phyloP scores from a whole-genome alignment of 2,113 vertebrate species.

The Nyctibius bracteatus region DNA sequence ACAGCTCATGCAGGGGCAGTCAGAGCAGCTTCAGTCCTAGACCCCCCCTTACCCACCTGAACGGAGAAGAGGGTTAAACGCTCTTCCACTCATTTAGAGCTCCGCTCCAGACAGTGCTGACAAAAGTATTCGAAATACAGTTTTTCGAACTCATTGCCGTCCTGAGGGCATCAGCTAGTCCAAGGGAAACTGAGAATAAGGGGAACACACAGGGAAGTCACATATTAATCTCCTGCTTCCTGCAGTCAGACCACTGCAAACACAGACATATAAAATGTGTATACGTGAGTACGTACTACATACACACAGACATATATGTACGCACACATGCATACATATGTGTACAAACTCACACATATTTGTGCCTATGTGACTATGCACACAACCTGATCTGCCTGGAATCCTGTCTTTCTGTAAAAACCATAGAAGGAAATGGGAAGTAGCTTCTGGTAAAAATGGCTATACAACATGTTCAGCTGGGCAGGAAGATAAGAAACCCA shows the following conservation, averaged over 20 bases:
- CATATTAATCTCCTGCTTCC: not conserved
- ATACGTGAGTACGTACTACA: not conserved
- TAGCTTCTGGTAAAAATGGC: not conserved
- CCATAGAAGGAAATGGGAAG: not conserved
- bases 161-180: fast-evolving
- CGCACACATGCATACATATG: fast-evolving
- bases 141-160: not conserved
- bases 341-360: not conserved
- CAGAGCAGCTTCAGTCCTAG: not conserved
- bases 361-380: not conserved
- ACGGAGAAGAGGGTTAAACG: not conserved
- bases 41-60: not conserved
- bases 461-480: not conserved
- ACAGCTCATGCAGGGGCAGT: not conserved
- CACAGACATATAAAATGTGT: not conserved
- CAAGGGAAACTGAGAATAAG: not conserved
- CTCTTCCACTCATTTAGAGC: not conserved
- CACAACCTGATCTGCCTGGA: not conserved
- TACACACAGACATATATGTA: not conserved
- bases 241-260: not conserved
- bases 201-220: fast-evolving
- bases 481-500: not conserved
- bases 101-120: not conserved
- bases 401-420: not conserved
- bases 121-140: not conserved